Evolutionary conservation across 2,888 invertebrate species (phyloP).

Genomic region (Caenorhabditis sp.): DNA sequence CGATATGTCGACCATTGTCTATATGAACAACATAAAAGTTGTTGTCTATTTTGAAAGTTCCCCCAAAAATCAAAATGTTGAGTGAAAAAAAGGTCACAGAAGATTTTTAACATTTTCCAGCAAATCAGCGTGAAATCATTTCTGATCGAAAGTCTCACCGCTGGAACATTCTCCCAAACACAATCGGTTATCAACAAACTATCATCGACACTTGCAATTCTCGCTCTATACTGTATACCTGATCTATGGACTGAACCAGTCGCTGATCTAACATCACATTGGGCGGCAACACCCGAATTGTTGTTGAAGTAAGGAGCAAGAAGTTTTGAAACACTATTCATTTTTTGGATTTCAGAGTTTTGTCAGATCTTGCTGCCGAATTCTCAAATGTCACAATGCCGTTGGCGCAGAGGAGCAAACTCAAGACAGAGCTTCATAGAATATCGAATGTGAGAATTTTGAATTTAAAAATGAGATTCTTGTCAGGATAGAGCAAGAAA

Average conservation of each 20-base stretch:
- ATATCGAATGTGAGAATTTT: constrained; percentile 46
- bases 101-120: too few species aligned
- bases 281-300: constrained; percentile 54
- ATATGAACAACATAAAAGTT: too few species aligned
- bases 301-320: constrained; percentile 41
- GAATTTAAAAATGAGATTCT: too few species aligned
- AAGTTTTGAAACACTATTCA: background rate
- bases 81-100: too few species aligned
- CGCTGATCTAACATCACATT: constrained; percentile 53
- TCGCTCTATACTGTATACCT: constrained; percentile 50
- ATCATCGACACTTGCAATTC: constrained; percentile 48
- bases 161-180: constrained; percentile 29
- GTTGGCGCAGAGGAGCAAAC: constrained; percentile 49
- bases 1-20: too few species aligned
- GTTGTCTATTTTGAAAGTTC: too few species aligned
- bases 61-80: too few species aligned
- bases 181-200: constrained; percentile 46
- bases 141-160: constrained; percentile 42
- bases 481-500: background rate
- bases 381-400: constrained; percentile 58
- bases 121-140: constrained; percentile 45
- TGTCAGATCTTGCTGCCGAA: constrained; percentile 62
- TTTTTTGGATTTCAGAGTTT: constrained; percentile 42
- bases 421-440: constrained; percentile 55
- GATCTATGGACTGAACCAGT: constrained; percentile 61